phyloP scores from a whole-genome alignment of 2,797 vertebrate genomes.

The Syndactyla subalaris region DNA sequence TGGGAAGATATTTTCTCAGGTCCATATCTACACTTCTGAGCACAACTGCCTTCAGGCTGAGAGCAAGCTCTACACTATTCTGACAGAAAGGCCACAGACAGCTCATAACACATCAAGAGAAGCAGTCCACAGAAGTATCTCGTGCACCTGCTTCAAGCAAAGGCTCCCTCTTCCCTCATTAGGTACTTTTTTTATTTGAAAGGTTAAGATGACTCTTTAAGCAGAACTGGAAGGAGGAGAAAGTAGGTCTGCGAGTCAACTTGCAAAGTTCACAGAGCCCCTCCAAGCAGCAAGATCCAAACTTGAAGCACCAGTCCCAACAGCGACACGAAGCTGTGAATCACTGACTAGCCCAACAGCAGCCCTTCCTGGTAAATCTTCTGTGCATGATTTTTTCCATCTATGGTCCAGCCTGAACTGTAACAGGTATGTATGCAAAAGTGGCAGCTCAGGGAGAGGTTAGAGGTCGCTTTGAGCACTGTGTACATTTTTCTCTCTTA shows the following conservation, averaged over 20 bases:
- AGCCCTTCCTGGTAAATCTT: background rate
- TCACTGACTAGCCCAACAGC: background rate
- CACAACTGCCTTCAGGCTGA: background rate
- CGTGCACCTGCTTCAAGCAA: fast-evolving
- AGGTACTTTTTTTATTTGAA: background rate
- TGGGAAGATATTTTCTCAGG: background rate
- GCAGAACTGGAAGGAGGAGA: background rate
- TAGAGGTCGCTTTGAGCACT: background rate
- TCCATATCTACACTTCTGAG: background rate
- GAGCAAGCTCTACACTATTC: background rate
- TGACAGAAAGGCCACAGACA: background rate
- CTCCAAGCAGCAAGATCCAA: background rate
- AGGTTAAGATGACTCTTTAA: background rate
- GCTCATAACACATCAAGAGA: background rate
- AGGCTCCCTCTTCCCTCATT: background rate
- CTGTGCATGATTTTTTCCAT: background rate
- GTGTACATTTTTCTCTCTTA: background rate
- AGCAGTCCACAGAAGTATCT: background rate
- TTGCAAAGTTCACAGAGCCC: background rate
- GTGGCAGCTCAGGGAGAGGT: background rate
- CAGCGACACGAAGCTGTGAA: background rate
- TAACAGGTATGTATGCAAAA: background rate
- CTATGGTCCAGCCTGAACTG: background rate
- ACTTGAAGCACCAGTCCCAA: background rate
- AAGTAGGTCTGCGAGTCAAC: background rate